These are phyloP conservation scores for Hydrozoanthus gracilis DNA, from an alignment of 92 coral and sea anemone species.

Conservation along the genomic window DNA sequence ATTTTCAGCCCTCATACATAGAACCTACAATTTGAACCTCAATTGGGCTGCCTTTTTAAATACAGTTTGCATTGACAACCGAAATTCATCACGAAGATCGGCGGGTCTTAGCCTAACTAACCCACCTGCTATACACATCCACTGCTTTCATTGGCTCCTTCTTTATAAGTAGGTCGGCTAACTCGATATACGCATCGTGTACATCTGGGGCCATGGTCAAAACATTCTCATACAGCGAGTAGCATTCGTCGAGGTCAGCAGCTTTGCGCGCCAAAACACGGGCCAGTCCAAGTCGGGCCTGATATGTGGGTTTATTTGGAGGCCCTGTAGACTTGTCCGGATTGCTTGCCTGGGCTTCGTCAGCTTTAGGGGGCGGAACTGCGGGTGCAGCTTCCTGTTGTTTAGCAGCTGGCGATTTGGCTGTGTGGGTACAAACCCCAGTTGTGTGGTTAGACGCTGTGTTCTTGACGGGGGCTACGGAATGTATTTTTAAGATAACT, in stretches of 20 bases:
- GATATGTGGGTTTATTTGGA: constrained; percentile 88
- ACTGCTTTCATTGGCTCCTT: constrained; percentile 94
- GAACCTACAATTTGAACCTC: too few relatives aligned
- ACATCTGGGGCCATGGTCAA: constrained; percentile 90
- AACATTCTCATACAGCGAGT: constrained; percentile 82
- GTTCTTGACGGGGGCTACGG: constrained; percentile 17
- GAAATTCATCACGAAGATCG: too few relatives aligned
- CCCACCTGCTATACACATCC: constrained; percentile 73
- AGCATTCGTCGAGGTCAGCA: constrained; percentile 72
- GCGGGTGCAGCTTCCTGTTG: constrained; percentile 45
- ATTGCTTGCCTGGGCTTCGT: constrained; percentile 53
- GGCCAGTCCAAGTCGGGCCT: constrained; percentile 92
- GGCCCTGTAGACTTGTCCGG: constrained; percentile 78
- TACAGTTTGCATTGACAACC: too few relatives aligned
- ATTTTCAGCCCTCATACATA: too few relatives aligned
- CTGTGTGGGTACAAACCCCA: constrained; percentile 64
- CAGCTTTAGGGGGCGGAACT: constrained; percentile 49
- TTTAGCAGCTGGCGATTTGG: constrained; percentile 63
- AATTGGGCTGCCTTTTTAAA: too few relatives aligned
- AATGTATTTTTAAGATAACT: not conserved
- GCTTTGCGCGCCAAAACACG: constrained; percentile 88
- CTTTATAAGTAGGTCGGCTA: constrained; percentile 88
- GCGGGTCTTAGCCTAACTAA: too few relatives aligned
- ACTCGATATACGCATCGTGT: constrained; percentile 97
- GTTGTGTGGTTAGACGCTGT: constrained; percentile 63